A percentile compares a stretch with the other conserved stretches of the same genome.
Evolutionary conservation across 2,888 invertebrate genomes (phyloP).

Genomic region (Lottia gigantea): DNA sequence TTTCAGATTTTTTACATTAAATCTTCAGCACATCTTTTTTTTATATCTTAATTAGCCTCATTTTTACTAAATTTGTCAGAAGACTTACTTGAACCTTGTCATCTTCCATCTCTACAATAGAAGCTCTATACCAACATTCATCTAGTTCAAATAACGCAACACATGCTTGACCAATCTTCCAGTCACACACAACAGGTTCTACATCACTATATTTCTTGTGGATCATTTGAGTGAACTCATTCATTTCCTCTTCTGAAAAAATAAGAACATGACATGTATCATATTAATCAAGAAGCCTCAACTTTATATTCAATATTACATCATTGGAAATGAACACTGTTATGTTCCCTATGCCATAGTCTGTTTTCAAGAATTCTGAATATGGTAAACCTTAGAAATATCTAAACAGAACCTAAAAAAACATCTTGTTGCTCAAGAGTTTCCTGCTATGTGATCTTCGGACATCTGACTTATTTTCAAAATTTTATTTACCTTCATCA

Average conservation of each 20-base stretch:
- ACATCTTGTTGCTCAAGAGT: too few species aligned
- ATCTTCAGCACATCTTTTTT: too few species aligned
- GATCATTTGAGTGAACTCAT: conserved; percentile 32
- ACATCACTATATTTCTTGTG: conserved; percentile 11
- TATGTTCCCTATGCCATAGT: background rate
- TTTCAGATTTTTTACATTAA: too few species aligned
- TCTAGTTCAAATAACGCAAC: conserved; percentile 71
- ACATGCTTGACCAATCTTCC: conserved; percentile 70
- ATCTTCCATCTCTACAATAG: conserved; percentile 61
- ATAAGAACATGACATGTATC: background rate
- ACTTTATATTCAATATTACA: too few species aligned
- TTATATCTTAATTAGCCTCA: too few species aligned
- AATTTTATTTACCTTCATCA: conserved; percentile 42
- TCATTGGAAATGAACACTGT: background rate
- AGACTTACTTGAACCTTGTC: conserved; percentile 41
- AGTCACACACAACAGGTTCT: background rate
- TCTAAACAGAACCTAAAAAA: too few species aligned
- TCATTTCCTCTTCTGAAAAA: conserved; percentile 37
- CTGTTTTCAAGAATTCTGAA: background rate
- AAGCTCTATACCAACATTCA: conserved; percentile 77
- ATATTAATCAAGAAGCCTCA: background rate
- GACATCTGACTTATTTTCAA: too few species aligned
- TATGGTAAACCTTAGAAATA: background rate
- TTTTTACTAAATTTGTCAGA: too few species aligned
- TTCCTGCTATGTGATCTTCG: too few species aligned